phyloP scores from a whole-genome alignment of 2,113 vertebrate genomes.

The Mesocricetus auratus region DNA sequence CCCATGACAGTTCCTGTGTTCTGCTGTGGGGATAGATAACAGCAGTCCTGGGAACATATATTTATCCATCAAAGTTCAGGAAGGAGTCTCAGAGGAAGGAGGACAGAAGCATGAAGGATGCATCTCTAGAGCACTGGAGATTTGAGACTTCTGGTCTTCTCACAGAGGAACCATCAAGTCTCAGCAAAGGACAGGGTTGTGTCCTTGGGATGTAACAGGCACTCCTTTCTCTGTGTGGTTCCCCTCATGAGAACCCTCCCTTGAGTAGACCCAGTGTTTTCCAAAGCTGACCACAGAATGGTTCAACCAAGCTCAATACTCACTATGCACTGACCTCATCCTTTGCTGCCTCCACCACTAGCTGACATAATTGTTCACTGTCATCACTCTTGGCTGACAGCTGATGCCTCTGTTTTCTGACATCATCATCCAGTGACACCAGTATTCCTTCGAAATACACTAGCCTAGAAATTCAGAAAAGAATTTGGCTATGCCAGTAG shows the following conservation, averaged over 20 bases:
- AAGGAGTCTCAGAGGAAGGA: rapidly evolving
- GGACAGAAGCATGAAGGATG: not conserved
- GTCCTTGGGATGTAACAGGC: no score
- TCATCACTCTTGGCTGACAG: not conserved
- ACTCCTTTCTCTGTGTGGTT: not conserved
- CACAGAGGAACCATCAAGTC: not conserved
- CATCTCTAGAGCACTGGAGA: not conserved
- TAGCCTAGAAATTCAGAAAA: not conserved
- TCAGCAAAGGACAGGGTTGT: not conserved
- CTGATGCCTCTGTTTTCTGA: not conserved
- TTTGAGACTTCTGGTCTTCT: not conserved
- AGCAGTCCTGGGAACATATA: rapidly evolving
- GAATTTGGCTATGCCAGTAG: not conserved
- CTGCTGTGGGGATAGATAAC: not conserved
- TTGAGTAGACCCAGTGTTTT: not conserved
- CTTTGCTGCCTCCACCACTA: not conserved
- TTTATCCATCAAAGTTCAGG: not conserved
- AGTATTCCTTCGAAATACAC: not conserved
- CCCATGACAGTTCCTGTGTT: not conserved
- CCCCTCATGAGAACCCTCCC: not conserved
- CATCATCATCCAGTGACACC: not conserved
- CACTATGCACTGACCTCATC: not conserved
- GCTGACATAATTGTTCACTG: not conserved
- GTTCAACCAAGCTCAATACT: not conserved
- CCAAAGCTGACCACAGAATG: not conserved